A percentile compares a stretch with the other conserved stretches of the same genome.
These are phyloP conservation scores for Stigmatopora argus DNA, from an alignment of 2,113 vertebrate genomes.

Conservation along the genomic window DNA sequence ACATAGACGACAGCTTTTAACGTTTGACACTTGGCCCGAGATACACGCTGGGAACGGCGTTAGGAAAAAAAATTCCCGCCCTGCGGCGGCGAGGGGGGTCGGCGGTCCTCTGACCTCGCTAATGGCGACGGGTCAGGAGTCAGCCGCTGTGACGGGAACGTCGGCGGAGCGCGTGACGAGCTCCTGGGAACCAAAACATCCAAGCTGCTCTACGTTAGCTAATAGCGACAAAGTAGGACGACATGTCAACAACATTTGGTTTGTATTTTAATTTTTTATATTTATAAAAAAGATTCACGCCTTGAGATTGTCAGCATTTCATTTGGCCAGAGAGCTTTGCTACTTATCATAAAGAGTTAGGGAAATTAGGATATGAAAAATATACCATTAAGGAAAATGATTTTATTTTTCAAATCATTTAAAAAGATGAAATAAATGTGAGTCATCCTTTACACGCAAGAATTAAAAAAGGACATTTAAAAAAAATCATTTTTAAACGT, in stretches of 20 bases:
- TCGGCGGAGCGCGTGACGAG: slow-evolving; percentile 56
- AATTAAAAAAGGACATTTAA: no score
- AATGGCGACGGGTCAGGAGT: slow-evolving; percentile 69
- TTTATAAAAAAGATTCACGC: no score
- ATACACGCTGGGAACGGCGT: background rate
- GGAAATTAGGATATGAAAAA: no score
- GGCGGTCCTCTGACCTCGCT: slow-evolving; percentile 56
- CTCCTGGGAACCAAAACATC: slow-evolving; percentile 64
- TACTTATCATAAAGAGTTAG: no score
- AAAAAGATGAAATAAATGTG: no score
- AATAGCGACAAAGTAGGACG: no score
- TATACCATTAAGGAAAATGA: no score
- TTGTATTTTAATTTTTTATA: no score
- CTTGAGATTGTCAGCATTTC: background rate
- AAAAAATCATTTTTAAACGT: no score
- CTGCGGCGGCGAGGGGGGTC: slow-evolving; percentile 15
- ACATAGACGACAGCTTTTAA: slow-evolving; percentile 60
- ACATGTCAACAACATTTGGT: no score
- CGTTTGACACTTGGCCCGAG: slow-evolving; percentile 64
- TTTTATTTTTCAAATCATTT: no score
- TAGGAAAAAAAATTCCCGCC: slow-evolving; percentile 5
- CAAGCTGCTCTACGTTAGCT: slow-evolving; percentile 19
- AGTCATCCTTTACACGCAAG: no score
- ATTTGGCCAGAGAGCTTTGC: background rate
- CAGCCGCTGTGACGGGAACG: slow-evolving; percentile 55